A percentile compares a stretch with the other conserved stretches of the same genome.
phyloP scores from a whole-genome alignment of 2,113 vertebrate genomes.

The Sceloporus tristichus region DNA sequence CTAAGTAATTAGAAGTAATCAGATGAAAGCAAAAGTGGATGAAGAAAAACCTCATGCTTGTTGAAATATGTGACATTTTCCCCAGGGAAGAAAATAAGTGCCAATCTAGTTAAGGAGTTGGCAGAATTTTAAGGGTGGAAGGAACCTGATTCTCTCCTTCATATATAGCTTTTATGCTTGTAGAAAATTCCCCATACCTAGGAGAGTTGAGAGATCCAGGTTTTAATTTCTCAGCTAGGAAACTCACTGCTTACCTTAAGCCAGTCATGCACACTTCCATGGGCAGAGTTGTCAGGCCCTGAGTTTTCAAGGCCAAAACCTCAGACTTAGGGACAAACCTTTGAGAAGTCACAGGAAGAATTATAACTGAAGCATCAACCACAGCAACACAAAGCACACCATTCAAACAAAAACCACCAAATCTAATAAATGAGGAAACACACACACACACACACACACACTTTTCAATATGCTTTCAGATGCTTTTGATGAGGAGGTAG shows the following conservation, averaged over 20 bases:
- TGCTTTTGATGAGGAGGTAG: too few relatives aligned
- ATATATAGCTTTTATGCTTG: background rate
- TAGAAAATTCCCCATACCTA: background rate
- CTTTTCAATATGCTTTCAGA: too few relatives aligned
- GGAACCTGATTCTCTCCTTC: background rate
- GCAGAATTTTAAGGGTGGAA: conserved; percentile 11
- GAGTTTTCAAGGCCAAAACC: too few relatives aligned
- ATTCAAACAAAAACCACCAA: too few relatives aligned
- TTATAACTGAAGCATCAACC: too few relatives aligned
- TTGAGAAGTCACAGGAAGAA: too few relatives aligned
- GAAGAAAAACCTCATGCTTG: conserved; percentile 52
- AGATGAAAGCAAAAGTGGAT: conserved; percentile 29
- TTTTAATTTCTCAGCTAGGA: background rate
- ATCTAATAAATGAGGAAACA: too few relatives aligned
- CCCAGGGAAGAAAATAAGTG: conserved; percentile 25
- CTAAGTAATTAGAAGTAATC: conserved; percentile 72
- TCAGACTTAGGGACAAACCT: too few relatives aligned
- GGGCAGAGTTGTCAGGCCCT: too few relatives aligned
- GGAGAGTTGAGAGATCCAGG: background rate
- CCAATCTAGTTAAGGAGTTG: conserved; percentile 14
- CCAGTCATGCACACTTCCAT: background rate
- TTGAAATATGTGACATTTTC: conserved; percentile 49
- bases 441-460: too few relatives aligned
- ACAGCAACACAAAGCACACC: too few relatives aligned
- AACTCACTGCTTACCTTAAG: background rate